These are phyloP conservation scores for Deroplatys truncata DNA, from an alignment of 2,888 invertebrate species.

Conservation along the genomic window DNA sequence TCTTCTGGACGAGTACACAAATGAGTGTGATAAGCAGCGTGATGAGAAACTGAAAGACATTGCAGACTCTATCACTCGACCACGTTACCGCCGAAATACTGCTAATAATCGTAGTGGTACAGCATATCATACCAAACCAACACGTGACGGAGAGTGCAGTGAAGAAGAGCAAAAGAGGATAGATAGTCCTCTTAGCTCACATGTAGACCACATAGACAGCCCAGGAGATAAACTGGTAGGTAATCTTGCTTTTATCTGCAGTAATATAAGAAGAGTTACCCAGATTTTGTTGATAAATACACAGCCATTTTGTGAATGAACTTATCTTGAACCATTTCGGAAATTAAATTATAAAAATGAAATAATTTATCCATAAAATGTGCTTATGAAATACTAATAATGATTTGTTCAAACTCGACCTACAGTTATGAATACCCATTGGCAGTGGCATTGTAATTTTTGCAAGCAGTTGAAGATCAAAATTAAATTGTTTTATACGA, in stretches of 20 bases:
- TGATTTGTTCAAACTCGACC: too few species aligned
- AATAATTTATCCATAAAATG: too few species aligned
- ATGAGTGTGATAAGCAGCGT: conserved; percentile 48
- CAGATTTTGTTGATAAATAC: too few species aligned
- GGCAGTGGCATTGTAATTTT: too few species aligned
- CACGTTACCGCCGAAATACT: conserved; percentile 54
- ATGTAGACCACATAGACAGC: conserved; percentile 25
- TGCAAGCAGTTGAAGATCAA: too few species aligned
- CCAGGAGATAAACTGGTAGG: conserved; percentile 19
- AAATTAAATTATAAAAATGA: too few species aligned
- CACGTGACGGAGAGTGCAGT: conserved; percentile 44
- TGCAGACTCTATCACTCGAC: conserved; percentile 75
- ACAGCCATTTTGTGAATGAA: too few species aligned
- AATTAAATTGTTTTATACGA: too few species aligned
- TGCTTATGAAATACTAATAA: too few species aligned
- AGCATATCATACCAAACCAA: conserved; percentile 36
- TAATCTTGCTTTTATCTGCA: neutral
- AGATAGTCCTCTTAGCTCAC: conserved; percentile 16
- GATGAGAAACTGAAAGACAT: conserved; percentile 78
- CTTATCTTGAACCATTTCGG: too few species aligned
- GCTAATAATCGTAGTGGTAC: neutral
- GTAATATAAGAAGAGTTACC: too few species aligned
- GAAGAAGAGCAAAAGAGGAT: conserved; percentile 35
- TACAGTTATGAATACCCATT: too few species aligned
- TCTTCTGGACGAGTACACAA: conserved; percentile 31